Percentiles rank a stretch among this genome's conserved stretches.
phyloP scores from a whole-genome alignment of 2,888 invertebrate genomes.

The Lycophotia porphyrea region DNA sequence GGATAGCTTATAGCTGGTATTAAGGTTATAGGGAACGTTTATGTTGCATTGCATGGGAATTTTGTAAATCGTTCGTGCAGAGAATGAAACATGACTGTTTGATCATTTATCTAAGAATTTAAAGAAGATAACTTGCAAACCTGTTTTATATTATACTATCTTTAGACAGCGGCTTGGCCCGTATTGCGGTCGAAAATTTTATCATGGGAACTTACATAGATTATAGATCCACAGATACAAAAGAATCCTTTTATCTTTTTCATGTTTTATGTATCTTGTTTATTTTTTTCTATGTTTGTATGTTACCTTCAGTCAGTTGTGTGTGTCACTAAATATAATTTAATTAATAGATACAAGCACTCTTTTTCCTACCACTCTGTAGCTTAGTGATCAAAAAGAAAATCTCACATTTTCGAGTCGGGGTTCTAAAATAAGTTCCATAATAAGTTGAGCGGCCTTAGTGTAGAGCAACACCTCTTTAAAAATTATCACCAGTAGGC shows the following conservation, averaged over 20 bases:
- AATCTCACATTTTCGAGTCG: background rate
- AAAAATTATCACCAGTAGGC: background rate
- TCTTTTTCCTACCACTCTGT: background rate
- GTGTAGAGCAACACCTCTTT: background rate
- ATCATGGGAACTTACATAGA: background rate
- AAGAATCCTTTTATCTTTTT: background rate
- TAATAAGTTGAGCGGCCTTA: background rate
- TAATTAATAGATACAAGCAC: background rate
- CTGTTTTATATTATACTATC: background rate
- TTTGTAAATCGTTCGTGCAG: background rate
- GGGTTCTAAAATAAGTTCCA: background rate
- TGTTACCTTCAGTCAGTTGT: too few relatives aligned
- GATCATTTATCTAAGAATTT: background rate
- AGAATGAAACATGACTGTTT: background rate
- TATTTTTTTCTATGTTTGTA: too few relatives aligned
- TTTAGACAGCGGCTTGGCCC: background rate
- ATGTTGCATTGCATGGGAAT: background rate
- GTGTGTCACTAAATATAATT: too few relatives aligned
- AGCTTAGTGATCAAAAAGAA: background rate
- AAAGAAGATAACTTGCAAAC: background rate
- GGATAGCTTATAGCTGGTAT: constrained; percentile 4
- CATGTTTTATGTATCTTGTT: too few relatives aligned
- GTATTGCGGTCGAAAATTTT: background rate
- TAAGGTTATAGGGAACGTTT: constrained; percentile 11
- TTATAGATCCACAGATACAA: background rate